Evolutionary conservation across 92 coral and sea anemone genomes (phyloP).

Genomic region (Palythoa grandiflora): DNA sequence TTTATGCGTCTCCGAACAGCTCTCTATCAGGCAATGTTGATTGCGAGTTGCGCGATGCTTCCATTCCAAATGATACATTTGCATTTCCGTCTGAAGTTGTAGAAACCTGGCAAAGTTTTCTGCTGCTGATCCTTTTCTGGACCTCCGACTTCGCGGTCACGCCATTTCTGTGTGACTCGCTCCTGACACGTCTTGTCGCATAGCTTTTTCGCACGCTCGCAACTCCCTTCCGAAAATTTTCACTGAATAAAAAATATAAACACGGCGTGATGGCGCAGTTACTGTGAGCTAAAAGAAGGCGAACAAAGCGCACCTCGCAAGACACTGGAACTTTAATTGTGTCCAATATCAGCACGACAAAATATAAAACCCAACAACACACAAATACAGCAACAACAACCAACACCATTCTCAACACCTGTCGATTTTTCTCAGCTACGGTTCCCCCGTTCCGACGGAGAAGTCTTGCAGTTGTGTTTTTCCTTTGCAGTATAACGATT

Average conservation of each 20-base stretch:
- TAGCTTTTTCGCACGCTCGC: slow-evolving; percentile 17
- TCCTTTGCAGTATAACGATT: slow-evolving; percentile 29
- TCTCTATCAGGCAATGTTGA: background rate
- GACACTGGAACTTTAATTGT: slow-evolving; percentile 26
- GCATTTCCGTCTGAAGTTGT: background rate
- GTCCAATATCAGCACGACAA: slow-evolving; percentile 52
- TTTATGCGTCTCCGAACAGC: background rate
- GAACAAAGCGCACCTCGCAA: slow-evolving; percentile 40
- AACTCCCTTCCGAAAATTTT: slow-evolving; percentile 66
- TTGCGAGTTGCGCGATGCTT: background rate
- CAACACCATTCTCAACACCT: slow-evolving; percentile 62
- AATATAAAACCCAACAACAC: slow-evolving; percentile 62
- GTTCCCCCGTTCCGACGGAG: background rate
- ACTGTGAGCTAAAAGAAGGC: slow-evolving; percentile 47
- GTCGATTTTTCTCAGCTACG: slow-evolving; percentile 5
- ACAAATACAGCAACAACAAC: slow-evolving; percentile 66
- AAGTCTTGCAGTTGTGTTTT: background rate
- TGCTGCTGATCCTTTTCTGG: background rate
- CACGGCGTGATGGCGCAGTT: slow-evolving; percentile 69
- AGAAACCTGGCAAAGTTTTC: background rate
- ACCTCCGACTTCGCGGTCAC: background rate
- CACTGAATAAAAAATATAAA: slow-evolving; percentile 65
- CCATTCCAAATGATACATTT: background rate
- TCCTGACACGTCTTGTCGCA: background rate
- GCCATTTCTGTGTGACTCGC: background rate